phyloP scores from a whole-genome alignment of 2,797 vertebrate genomes.

The Limnodromus scolopaceus region DNA sequence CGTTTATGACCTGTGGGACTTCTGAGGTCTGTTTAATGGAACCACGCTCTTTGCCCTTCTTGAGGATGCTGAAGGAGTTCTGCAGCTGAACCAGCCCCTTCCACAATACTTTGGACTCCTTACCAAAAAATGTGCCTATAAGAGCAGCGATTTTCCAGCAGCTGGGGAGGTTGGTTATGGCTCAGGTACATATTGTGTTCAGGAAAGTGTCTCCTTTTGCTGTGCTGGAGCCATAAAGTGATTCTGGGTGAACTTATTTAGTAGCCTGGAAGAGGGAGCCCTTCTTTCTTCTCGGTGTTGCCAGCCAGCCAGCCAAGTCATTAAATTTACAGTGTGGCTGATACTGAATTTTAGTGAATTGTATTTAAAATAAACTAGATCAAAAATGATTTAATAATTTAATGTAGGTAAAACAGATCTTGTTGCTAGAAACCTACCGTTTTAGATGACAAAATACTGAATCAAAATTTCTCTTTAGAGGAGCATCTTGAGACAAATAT shows the following conservation, averaged over 20 bases:
- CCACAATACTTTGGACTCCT: not conserved
- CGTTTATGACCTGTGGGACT: not conserved
- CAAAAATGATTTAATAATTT: not conserved
- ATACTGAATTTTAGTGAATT: not conserved
- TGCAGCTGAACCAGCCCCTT: not conserved
- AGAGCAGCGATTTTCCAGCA: not conserved
- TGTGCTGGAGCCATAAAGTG: fast-evolving
- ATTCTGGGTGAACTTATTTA: not conserved
- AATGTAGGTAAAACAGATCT: not conserved
- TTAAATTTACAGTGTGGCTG: not conserved
- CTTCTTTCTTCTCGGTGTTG: not conserved
- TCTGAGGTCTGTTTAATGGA: not conserved
- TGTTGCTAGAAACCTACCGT: not conserved
- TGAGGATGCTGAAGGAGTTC: not conserved
- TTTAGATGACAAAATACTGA: not conserved
- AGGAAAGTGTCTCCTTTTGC: not conserved
- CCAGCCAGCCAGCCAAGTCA: not conserved
- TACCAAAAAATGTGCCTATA: fast-evolving
- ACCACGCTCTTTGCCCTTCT: not conserved
- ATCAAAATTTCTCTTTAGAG: not conserved
- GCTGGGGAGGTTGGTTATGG: not conserved
- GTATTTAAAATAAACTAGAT: not conserved
- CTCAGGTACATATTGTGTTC: not conserved
- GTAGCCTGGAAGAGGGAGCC: not conserved
- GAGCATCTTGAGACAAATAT: not conserved